These are phyloP conservation scores for Tetropium fuscum DNA, from an alignment of 2,888 invertebrate genomes.

Conservation along the genomic window DNA sequence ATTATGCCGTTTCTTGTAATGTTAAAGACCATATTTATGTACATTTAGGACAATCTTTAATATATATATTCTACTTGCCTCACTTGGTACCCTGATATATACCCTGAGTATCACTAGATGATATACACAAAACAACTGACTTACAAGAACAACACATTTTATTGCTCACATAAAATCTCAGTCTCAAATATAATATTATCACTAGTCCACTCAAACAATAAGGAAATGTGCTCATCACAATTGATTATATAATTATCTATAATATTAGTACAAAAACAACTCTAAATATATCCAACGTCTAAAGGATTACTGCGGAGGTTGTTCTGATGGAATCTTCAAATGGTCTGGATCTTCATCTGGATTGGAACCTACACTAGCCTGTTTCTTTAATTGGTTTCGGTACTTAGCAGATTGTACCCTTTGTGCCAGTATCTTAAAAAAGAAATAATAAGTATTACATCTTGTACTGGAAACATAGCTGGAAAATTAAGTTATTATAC, in stretches of 20 bases:
- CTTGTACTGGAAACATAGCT: too few relatives aligned
- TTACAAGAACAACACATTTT: constrained; percentile 11
- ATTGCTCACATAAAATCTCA: constrained; percentile 21
- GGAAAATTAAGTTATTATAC: too few relatives aligned
- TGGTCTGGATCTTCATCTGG: constrained; percentile 45
- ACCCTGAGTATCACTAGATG: too few relatives aligned
- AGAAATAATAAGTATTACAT: neutral
- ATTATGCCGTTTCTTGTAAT: too few relatives aligned
- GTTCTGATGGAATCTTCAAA: constrained; percentile 51
- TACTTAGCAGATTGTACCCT: constrained; percentile 60
- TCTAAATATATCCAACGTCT: constrained; percentile 39
- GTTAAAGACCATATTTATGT: too few relatives aligned
- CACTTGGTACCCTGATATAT: too few relatives aligned
- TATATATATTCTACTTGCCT: too few relatives aligned
- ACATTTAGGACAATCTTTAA: too few relatives aligned
- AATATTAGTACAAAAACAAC: constrained; percentile 1
- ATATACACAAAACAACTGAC: too few relatives aligned
- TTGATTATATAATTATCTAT: too few relatives aligned
- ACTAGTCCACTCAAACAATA: neutral
- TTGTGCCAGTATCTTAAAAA: constrained; percentile 51
- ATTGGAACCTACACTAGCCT: constrained; percentile 46
- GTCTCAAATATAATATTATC: constrained; percentile 13
- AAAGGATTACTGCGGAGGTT: constrained; percentile 41
- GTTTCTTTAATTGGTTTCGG: constrained; percentile 51
- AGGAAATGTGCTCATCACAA: too few relatives aligned